A percentile compares a stretch with the other conserved stretches of the same genome.
phyloP scores from a whole-genome alignment of 1,140 invertebrate species.

The Hylaeus volcanicus region DNA sequence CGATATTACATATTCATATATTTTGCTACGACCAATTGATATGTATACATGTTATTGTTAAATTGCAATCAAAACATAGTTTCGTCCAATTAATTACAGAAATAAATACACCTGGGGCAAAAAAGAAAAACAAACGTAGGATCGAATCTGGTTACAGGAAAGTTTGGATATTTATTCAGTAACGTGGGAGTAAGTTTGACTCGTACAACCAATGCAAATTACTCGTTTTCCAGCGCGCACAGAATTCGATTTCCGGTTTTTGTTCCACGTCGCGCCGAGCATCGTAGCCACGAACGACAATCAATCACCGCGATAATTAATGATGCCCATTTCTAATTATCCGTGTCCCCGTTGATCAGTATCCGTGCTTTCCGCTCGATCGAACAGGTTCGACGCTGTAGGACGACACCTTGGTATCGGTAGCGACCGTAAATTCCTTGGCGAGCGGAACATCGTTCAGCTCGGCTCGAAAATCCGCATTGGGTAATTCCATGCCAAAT shows the following conservation, averaged over 20 bases:
- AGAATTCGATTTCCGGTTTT: conserved; percentile 29
- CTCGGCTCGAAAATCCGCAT: neutral
- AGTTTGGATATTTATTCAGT: too few relatives aligned
- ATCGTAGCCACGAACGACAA: neutral
- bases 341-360: conserved; percentile 52
- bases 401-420: neutral
- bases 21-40: too few relatives aligned
- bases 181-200: conserved; percentile 13
- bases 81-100: too few relatives aligned
- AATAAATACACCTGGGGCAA: too few relatives aligned
- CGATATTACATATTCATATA: too few relatives aligned
- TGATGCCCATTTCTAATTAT: conserved; percentile 55
- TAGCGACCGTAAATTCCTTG: neutral
- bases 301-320: conserved; percentile 47
- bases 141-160: too few relatives aligned
- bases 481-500: too few relatives aligned
- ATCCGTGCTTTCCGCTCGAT: conserved; percentile 53
- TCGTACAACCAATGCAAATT: neutral
- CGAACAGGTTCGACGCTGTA: conserved; percentile 25
- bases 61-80: too few relatives aligned
- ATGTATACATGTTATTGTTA: too few relatives aligned
- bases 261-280: neutral
- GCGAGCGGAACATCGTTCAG: neutral
- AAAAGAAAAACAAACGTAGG: too few relatives aligned
- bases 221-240: neutral